A percentile compares a stretch with the other conserved stretches of the same genome.
phyloP scores from a whole-genome alignment of 2,888 invertebrate genomes.

The Halictus quadricinctus region DNA sequence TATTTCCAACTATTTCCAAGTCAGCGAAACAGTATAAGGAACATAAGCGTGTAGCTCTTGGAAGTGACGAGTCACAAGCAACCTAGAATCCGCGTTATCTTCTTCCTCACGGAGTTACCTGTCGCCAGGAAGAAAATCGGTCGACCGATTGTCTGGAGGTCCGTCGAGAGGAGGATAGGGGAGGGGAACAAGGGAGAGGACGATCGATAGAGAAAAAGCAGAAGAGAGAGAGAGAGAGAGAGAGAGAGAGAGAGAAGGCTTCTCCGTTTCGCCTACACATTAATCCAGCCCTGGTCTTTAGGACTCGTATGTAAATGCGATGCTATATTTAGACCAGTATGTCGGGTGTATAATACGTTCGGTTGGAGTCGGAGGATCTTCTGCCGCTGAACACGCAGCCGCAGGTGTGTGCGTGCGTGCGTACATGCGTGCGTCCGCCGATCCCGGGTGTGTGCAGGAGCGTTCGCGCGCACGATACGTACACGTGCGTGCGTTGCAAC shows the following conservation, averaged over 20 bases:
- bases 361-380: slow-evolving; percentile 67
- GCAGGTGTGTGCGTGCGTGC: slow-evolving; percentile 57
- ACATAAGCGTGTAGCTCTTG: too few relatives aligned
- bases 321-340: slow-evolving; percentile 82
- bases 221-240: slow-evolving; percentile 17
- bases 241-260: slow-evolving; percentile 34
- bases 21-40: not conserved
- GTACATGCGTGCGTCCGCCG: slow-evolving; percentile 37
- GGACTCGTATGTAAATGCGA: slow-evolving; percentile 81
- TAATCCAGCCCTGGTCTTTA: slow-evolving; percentile 81
- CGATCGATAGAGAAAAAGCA: not conserved
- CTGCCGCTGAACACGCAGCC: slow-evolving; percentile 56
- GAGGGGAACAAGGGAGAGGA: slow-evolving; percentile 2
- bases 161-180: not conserved
- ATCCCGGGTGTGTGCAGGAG: slow-evolving; percentile 20
- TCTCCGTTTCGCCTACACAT: slow-evolving; percentile 78
- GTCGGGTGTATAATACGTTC: slow-evolving; percentile 76
- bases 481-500: slow-evolving; percentile 75
- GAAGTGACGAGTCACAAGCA: not conserved
- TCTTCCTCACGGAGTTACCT: slow-evolving; percentile 49
- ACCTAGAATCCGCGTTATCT: slow-evolving; percentile 10
- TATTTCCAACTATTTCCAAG: not conserved
- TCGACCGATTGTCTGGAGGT: slow-evolving; percentile 25
- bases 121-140: slow-evolving; percentile 59
- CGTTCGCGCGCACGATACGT: slow-evolving; percentile 69